Conservation (phyloP, 2,113 vertebrate species). For the Oncorhynchus clarkii region DNA sequence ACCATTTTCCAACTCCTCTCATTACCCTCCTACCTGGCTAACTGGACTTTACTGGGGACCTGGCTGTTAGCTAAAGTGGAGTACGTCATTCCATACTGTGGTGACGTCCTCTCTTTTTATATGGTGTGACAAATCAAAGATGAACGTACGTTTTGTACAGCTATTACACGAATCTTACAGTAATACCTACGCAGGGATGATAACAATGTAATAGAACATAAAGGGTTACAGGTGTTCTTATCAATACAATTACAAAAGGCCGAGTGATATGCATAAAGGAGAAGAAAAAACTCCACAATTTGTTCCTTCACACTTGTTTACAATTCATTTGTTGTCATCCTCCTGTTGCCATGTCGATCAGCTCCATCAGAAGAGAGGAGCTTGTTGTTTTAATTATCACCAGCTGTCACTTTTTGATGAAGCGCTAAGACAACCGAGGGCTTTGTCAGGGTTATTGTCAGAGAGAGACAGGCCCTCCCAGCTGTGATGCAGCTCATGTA, state of each 20-base stretch:
- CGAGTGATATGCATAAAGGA: slow-evolving; percentile 28
- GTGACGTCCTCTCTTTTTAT: background rate
- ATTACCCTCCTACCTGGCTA: slow-evolving; percentile 28
- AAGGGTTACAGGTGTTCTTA: too few relatives aligned
- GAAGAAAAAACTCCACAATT: slow-evolving; percentile 6
- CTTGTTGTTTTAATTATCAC: slow-evolving; percentile 51
- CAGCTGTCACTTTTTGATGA: slow-evolving; percentile 61
- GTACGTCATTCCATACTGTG: slow-evolving; percentile 10
- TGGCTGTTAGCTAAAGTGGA: slow-evolving; percentile 13
- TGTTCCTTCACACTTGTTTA: slow-evolving; percentile 31
- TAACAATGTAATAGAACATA: too few relatives aligned
- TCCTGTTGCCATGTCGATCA: slow-evolving; percentile 44
- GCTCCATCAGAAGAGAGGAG: slow-evolving; percentile 44
- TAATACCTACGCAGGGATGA: too few relatives aligned
- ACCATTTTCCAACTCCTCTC: slow-evolving; percentile 15
- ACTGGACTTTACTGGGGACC: background rate
- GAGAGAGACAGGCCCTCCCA: slow-evolving; percentile 26
- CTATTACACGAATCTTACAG: background rate
- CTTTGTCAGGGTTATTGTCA: slow-evolving; percentile 51
- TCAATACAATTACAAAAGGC: background rate
- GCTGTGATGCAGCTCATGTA: slow-evolving; percentile 49
- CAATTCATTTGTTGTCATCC: slow-evolving; percentile 50
- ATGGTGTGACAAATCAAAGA: background rate
- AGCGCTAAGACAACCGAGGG: slow-evolving; percentile 56
- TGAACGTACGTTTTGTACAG: background rate